These are phyloP conservation scores for Volucella inanis DNA, from an alignment of 2,888 invertebrate species.

Conservation along the genomic window DNA sequence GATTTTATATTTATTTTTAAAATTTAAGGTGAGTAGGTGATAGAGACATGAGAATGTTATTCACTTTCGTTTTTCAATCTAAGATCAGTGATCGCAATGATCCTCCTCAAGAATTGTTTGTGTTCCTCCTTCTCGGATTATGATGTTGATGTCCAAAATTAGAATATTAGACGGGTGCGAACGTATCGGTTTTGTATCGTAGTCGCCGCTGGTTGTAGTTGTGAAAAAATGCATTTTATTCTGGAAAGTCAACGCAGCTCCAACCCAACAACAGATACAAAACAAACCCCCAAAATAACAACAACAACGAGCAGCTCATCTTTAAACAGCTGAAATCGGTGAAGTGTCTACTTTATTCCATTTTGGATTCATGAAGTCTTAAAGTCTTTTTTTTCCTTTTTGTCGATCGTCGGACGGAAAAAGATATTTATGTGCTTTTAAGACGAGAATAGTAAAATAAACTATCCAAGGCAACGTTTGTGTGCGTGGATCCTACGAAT, in stretches of 20 bases:
- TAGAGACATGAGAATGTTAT: conserved; percentile 58
- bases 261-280: conserved; percentile 22
- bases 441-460: conserved; percentile 69
- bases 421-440: conserved; percentile 70
- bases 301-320: conserved; percentile 39
- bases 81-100: conserved; percentile 20
- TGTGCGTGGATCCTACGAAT: conserved; percentile 38
- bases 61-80: conserved; percentile 10
- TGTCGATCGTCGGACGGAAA: conserved; percentile 41
- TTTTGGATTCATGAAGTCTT: conserved; percentile 62
- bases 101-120: conserved; percentile 8
- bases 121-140: conserved; percentile 23
- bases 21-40: conserved; percentile 62
- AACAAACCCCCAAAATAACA: conserved; percentile 14
- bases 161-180: conserved; percentile 24
- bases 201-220: conserved; percentile 16
- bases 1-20: conserved; percentile 45
- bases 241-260: conserved; percentile 51
- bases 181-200: conserved; percentile 53
- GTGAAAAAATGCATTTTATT: conserved; percentile 48
- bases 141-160: conserved; percentile 59
- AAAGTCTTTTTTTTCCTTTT: conserved; percentile 26
- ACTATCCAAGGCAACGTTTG: conserved; percentile 51
- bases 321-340: conserved; percentile 68
- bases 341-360: conserved; percentile 71